Conservation (phyloP, 1,140 invertebrate species). For the Zaprionus africanus region DNA sequence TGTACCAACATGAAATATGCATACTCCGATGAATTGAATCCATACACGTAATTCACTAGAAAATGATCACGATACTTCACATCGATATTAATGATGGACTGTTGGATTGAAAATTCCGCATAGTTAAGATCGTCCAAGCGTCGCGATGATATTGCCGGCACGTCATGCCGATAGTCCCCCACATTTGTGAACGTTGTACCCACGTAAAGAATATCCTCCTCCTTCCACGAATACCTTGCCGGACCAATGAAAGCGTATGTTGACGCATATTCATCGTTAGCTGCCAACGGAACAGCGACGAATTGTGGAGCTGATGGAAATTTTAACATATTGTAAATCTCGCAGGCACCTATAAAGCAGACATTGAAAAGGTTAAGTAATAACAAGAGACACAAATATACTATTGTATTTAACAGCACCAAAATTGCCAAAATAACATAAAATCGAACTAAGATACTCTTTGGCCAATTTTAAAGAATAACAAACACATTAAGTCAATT, state of each 20-base stretch:
- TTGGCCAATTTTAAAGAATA: neutral
- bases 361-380: neutral
- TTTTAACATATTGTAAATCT: constrained; percentile 93
- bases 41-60: constrained; percentile 97
- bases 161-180: constrained; percentile 96
- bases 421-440: neutral
- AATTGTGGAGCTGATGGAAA: constrained; percentile 90
- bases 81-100: constrained; percentile 95
- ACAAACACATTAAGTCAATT: too few species aligned
- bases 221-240: constrained; percentile 91
- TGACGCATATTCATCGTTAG: constrained; percentile 95
- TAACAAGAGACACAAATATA: neutral
- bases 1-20: constrained; percentile 98
- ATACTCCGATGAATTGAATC: constrained; percentile 97
- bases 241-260: constrained; percentile 98
- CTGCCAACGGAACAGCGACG: constrained; percentile 92
- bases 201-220: constrained; percentile 94
- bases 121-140: constrained; percentile 91
- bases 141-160: constrained; percentile 95
- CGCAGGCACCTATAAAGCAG: constrained; percentile 88
- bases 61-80: constrained; percentile 98
- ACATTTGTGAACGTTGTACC: constrained; percentile 97
- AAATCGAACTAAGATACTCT: neutral
- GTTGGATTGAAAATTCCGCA: constrained; percentile 93
- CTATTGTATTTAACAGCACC: too few species aligned